phyloP scores from a whole-genome alignment of 1,140 invertebrate genomes.

The Meteorus sp. region DNA sequence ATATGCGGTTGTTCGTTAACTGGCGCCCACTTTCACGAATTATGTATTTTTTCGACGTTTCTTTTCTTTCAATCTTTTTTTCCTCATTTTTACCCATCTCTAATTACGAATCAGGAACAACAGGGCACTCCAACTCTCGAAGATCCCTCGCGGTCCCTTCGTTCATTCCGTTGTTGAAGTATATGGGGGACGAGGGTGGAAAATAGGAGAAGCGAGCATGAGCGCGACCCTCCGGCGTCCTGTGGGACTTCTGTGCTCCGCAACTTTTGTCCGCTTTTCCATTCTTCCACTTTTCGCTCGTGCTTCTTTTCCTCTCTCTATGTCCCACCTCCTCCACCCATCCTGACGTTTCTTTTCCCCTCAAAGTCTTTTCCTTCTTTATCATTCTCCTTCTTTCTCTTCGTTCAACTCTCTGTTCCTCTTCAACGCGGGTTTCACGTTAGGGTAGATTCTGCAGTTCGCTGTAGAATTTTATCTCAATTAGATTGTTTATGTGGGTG shows the following conservation, averaged over 20 bases:
- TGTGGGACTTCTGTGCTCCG: constrained; percentile 38
- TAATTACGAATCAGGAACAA: constrained; percentile 56
- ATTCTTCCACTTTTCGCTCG: constrained; percentile 4
- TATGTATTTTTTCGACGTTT: constrained; percentile 30
- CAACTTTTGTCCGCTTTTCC: constrained; percentile 38
- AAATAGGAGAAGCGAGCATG: not conserved
- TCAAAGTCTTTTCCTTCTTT: constrained; percentile 10
- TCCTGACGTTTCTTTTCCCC: too few relatives aligned
- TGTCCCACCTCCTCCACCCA: too few relatives aligned
- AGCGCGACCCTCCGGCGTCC: not conserved
- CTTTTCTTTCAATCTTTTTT: constrained; percentile 27
- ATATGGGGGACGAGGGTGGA: not conserved
- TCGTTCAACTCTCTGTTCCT: constrained; percentile 13
- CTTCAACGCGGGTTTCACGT: not conserved
- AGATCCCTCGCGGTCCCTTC: too few relatives aligned
- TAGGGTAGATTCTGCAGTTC: not conserved
- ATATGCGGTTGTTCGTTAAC: too few relatives aligned
- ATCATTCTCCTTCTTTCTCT: constrained; percentile 11
- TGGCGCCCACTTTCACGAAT: too few relatives aligned
- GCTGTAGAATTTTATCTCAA: constrained; percentile 21
- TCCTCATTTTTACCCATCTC: constrained; percentile 43
- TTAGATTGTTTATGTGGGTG: constrained; percentile 27
- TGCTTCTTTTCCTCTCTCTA: constrained; percentile 7
- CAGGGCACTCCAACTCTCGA: too few relatives aligned
- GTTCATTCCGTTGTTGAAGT: not conserved